Conservation (phyloP, 2,797 vertebrate genomes). For the Esox masquinongy region DNA sequence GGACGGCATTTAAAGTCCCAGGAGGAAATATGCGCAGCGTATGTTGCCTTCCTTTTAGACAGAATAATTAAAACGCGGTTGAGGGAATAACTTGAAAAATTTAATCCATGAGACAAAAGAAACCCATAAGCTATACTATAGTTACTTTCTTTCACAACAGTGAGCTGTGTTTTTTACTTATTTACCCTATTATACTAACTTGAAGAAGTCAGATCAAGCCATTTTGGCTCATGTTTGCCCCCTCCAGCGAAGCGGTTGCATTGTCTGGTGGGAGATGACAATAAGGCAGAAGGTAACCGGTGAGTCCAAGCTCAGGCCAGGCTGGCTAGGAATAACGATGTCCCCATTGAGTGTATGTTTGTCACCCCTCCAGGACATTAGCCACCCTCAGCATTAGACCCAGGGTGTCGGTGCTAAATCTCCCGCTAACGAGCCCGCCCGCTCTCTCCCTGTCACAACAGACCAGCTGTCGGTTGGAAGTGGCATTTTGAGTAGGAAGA, state of each 20-base stretch:
- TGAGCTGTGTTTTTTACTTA: background rate
- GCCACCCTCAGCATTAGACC: slow-evolving; percentile 39
- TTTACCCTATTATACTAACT: background rate
- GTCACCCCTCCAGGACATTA: slow-evolving; percentile 54
- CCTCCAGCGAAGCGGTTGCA: slow-evolving; percentile 7
- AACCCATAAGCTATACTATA: background rate
- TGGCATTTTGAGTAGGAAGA: background rate
- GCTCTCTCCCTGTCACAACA: slow-evolving; percentile 6
- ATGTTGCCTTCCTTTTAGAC: too few species aligned
- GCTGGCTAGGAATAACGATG: slow-evolving; percentile 48
- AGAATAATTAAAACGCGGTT: too few species aligned
- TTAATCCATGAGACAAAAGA: too few species aligned
- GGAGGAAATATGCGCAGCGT: too few species aligned
- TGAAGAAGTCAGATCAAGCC: background rate
- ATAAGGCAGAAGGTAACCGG: slow-evolving; percentile 20
- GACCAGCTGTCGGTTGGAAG: background rate
- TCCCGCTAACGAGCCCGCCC: slow-evolving; percentile 60
- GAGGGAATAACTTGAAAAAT: too few species aligned
- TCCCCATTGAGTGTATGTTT: slow-evolving; percentile 22
- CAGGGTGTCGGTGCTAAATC: slow-evolving; percentile 63
- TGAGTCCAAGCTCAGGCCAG: slow-evolving; percentile 18
- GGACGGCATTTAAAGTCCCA: background rate
- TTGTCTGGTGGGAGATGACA: slow-evolving; percentile 18
- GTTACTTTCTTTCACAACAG: background rate
- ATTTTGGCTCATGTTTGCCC: slow-evolving; percentile 4